Percentiles rank a stretch among this genome's conserved stretches.
Conservation (phyloP, 1,140 invertebrate species). For the Carposina sasakii region DNA sequence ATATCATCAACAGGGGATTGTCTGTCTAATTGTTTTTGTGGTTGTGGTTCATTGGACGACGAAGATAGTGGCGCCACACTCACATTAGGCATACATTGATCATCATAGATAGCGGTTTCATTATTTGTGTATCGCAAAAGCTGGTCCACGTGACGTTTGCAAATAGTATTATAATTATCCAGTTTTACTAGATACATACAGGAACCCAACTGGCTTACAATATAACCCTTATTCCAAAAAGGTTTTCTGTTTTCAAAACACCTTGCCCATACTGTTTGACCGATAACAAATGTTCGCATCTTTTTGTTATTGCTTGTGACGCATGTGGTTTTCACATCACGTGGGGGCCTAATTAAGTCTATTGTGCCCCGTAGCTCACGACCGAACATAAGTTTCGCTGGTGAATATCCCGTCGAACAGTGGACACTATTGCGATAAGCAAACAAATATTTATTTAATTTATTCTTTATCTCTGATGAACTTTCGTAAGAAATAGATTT, state of each 20-base stretch:
- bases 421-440: not conserved
- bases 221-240: not conserved
- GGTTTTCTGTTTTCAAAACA: constrained; percentile 1
- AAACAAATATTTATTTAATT: not conserved
- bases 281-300: not conserved
- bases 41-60: too few relatives aligned
- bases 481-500: not conserved
- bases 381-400: constrained; percentile 8
- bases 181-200: constrained; percentile 1
- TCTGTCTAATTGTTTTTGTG: too few relatives aligned
- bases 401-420: not conserved
- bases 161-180: not conserved
- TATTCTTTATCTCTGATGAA: too few relatives aligned
- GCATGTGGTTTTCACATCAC: not conserved
- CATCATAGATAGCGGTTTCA: too few relatives aligned
- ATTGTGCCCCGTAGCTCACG: not conserved
- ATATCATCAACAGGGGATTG: too few relatives aligned
- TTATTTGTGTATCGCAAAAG: not conserved
- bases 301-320: not conserved
- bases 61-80: too few relatives aligned
- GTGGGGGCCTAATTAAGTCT: not conserved
- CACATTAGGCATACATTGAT: too few relatives aligned
- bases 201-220: not conserved
- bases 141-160: not conserved
- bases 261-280: not conserved